Evolutionary conservation across 1,140 invertebrate species (phyloP).

Genomic region (Temnothorax curvispinosus): DNA sequence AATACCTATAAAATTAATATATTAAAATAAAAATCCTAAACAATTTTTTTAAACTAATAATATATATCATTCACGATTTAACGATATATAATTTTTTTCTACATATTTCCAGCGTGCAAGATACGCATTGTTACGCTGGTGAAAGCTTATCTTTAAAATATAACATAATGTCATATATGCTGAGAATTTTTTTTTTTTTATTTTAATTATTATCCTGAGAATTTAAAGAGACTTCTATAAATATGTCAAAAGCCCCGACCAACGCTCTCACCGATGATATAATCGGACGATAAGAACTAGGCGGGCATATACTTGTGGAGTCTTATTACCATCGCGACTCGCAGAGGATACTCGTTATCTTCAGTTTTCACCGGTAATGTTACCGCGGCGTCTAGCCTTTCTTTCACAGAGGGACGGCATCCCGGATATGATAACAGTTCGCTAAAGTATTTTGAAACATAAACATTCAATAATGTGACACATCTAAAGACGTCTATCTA

Average conservation of each 20-base stretch:
- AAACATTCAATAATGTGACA: background rate
- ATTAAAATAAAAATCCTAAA: background rate
- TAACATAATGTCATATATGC: background rate
- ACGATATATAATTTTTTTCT: constrained; percentile 1
- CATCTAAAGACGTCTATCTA: background rate
- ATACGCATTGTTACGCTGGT: constrained; percentile 51
- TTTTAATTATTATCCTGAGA: no score
- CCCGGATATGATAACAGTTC: constrained; percentile 36
- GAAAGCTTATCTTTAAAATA: constrained; percentile 1
- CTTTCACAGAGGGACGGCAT: constrained; percentile 83
- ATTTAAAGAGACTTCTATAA: background rate
- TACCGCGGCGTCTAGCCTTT: constrained; percentile 81
- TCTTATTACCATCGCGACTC: constrained; percentile 21
- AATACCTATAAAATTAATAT: background rate
- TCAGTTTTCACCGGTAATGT: constrained; percentile 78
- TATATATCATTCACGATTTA: background rate
- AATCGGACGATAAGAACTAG: no score
- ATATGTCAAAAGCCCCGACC: background rate
- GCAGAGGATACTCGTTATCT: constrained; percentile 83
- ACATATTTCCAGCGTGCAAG: constrained; percentile 44
- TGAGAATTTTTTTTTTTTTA: background rate
- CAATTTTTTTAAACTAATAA: constrained; percentile 5
- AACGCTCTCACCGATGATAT: no score
- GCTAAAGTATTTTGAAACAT: background rate
- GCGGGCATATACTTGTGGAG: no score